Base-by-base conservation (phyloP, 2,797 vertebrate genomes). In the Ctenochaetus hawaiiensis region DNA sequence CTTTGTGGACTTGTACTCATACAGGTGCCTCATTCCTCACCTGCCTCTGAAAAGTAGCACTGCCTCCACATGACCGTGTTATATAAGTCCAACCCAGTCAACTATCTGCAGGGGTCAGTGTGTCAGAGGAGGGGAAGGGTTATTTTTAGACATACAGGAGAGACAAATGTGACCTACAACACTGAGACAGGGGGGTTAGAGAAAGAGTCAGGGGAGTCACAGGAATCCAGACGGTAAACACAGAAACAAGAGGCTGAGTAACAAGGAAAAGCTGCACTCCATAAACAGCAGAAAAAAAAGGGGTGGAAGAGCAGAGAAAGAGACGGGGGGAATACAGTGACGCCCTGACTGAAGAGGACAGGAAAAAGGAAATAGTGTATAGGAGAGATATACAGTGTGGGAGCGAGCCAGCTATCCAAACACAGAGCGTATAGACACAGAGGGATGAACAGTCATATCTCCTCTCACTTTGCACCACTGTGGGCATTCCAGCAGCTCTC, bases 401-500 rank as follows among this genome's bases (percentile, higher is more conserved):
- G 51, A 52, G 66, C 14, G 45, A 2, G 54, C 14, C 77, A 68
- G 82, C 86, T 84, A 67, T 72, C 52, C 45, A 84, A 88, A 89
- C 87, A 87, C 54, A 63, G 30, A 23, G 23, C 6, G 22, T 57
- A 43, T 67, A 73, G 66, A 78, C 34, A 61, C 23, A 26, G 43
- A 16, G 70, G 43, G 61, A 73, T 23, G 37, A 43, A 34, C 57
- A 72, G 75, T 43, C 41, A 20, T 14, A 26, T 39, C 9, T 49
- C 58, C 54, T 48, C 72, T 83, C 80, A 87, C 83, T 93, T 95
- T 81, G 87, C 93, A 93, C 83, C 75, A 67, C 39, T 56, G 47
- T 90, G 92, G 49, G 26, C 83, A 92, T 93, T 94, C 89, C 85
- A 72, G 85, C 90, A 89, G 87, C 81, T 85, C 72, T 76, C 67